Evolutionary conservation across 2,888 invertebrate genomes (phyloP).

Genomic region (Dryomyza anilis): DNA sequence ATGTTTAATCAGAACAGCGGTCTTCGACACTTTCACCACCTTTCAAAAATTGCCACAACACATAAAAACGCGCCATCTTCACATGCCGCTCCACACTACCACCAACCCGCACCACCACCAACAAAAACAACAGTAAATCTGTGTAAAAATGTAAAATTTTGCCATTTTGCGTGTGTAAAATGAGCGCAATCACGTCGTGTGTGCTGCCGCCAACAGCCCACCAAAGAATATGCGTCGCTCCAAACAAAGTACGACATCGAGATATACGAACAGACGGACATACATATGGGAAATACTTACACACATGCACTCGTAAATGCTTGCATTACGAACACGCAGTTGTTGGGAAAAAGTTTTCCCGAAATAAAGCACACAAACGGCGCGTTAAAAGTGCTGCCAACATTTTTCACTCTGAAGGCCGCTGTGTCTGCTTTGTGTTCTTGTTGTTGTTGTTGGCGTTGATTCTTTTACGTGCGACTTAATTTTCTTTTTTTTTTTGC

Average conservation of each 20-base stretch:
- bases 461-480: background rate
- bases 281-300: background rate
- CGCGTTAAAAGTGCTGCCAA: background rate
- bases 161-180: conserved; percentile 38
- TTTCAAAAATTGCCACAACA: too few relatives aligned
- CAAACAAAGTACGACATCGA: conserved; percentile 5
- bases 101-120: background rate
- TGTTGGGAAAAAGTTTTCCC: background rate
- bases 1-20: too few relatives aligned
- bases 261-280: conserved; percentile 18
- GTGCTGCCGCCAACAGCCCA: conserved; percentile 19
- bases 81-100: too few relatives aligned
- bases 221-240: too few relatives aligned
- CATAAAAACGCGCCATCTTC: too few relatives aligned
- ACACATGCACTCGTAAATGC: background rate
- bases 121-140: conserved; percentile 23
- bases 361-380: background rate
- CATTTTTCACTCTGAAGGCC: background rate
- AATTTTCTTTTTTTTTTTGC: conserved; percentile 14
- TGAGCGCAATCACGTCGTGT: conserved; percentile 36
- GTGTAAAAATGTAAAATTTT: conserved; percentile 27
- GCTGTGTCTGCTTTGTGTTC: too few relatives aligned
- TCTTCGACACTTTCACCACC: too few relatives aligned
- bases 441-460: too few relatives aligned
- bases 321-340: background rate